Evolutionary conservation across 2,888 invertebrate genomes (phyloP).

Genomic region (Marasmarcha lunaedactyla): DNA sequence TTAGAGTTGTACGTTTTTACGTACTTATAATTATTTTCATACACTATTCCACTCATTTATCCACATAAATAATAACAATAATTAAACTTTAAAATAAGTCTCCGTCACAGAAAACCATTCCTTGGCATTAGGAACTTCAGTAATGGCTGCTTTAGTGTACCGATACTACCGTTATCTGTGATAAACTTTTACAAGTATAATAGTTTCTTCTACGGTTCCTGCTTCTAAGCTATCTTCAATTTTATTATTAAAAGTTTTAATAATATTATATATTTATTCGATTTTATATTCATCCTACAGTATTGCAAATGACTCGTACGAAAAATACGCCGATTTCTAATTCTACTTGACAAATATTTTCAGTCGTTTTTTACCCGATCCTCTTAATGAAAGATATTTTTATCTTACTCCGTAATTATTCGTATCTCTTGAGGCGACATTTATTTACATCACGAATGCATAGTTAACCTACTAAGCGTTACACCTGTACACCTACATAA

Average conservation of each 20-base stretch:
- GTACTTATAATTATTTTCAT: conserved; percentile 7
- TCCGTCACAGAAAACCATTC: conserved; percentile 4
- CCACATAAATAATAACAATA: conserved; percentile 44
- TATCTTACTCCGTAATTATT: conserved; percentile 15
- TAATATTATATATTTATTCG: background rate
- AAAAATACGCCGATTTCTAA: background rate
- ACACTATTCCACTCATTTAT: conserved; percentile 42
- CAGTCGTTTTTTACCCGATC: conserved; percentile 33
- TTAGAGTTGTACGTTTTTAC: conserved; percentile 32
- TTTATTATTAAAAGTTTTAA: background rate
- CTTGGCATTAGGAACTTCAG: conserved; percentile 17
- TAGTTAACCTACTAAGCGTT: conserved; percentile 14
- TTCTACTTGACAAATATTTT: conserved; percentile 21
- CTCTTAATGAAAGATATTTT: conserved; percentile 26
- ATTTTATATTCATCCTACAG: too few relatives aligned
- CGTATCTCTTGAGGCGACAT: conserved; percentile 15
- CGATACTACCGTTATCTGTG: too few relatives aligned
- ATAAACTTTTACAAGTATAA: too few relatives aligned
- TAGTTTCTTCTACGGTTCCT: too few relatives aligned
- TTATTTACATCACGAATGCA: background rate
- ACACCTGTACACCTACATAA: too few relatives aligned
- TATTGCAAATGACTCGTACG: background rate
- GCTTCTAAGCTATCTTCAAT: background rate
- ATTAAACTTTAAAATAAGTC: conserved; percentile 31
- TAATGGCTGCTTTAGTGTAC: too few relatives aligned